phyloP scores from a whole-genome alignment of 2,113 vertebrate species.

The Bubalus kerabau region DNA sequence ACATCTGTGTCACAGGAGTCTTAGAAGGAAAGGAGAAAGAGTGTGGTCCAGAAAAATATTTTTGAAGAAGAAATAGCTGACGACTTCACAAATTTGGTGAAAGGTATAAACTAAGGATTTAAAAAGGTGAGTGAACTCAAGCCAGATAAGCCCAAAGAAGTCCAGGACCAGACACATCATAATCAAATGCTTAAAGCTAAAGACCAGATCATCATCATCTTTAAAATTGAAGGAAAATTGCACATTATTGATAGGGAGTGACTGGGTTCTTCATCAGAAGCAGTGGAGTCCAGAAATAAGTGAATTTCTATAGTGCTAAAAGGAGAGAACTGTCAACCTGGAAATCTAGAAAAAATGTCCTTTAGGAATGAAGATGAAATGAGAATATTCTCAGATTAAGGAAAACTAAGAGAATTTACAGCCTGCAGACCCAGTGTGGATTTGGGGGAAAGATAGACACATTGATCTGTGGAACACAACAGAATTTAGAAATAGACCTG shows the following conservation, averaged over 20 bases:
- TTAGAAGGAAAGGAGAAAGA: neutral
- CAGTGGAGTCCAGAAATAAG: neutral
- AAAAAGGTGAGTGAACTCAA: neutral
- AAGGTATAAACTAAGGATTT: neutral
- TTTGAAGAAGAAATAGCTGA: neutral
- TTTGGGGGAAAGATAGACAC: no score
- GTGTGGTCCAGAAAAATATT: neutral
- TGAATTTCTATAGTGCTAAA: neutral
- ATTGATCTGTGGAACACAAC: neutral
- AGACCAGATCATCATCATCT: neutral
- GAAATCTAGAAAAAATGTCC: neutral
- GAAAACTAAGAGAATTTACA: neutral
- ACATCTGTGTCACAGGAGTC: neutral
- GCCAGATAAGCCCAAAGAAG: neutral
- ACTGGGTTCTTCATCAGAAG: neutral
- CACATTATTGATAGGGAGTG: neutral
- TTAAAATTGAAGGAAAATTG: neutral
- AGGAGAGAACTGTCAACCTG: neutral
- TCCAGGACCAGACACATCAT: neutral
- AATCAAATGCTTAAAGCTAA: neutral
- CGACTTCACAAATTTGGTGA: neutral
- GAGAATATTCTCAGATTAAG: neutral
- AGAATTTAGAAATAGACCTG: neutral
- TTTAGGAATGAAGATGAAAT: neutral
- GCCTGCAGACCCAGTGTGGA: neutral